Evolutionary conservation across 2,113 vertebrate species (phyloP).

Genomic region (Amblyornis subalaris): DNA sequence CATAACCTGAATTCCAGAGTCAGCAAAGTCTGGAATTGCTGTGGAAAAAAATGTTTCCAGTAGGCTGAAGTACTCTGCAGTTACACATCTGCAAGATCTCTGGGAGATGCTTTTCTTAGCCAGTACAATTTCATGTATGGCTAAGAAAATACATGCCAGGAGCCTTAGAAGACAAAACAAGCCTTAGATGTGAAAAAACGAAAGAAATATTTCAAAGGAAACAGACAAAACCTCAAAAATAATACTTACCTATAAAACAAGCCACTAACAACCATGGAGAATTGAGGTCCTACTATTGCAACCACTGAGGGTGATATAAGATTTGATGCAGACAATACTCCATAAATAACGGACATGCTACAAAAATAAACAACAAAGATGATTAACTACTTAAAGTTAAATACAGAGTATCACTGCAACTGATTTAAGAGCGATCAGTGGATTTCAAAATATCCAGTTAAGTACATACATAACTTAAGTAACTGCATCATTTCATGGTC

Average conservation of each 20-base stretch:
- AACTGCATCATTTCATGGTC: not conserved
- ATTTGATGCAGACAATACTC: constrained; percentile 94
- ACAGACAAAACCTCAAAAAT: not conserved
- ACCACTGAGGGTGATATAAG: constrained; percentile 92
- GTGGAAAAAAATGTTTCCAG: not conserved
- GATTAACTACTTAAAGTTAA: not conserved
- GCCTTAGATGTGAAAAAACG: not conserved
- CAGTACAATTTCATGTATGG: not conserved
- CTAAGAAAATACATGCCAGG: too few relatives aligned
- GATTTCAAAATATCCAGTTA: not conserved
- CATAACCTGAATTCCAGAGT: not conserved
- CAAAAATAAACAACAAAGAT: not conserved
- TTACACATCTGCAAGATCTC: not conserved
- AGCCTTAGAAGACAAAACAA: not conserved
- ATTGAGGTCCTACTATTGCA: constrained; percentile 84
- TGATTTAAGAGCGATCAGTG: not conserved
- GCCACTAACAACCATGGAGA: constrained; percentile 92
- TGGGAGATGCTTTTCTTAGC: not conserved
- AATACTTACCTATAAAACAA: constrained; percentile 90
- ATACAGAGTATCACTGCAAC: not conserved
- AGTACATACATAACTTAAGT: not conserved
- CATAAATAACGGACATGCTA: constrained; percentile 96
- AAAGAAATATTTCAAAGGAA: not conserved
- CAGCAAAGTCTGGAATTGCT: not conserved
- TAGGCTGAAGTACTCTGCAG: not conserved